These are phyloP conservation scores for Lysiphlebus fabarum DNA, from an alignment of 1,140 invertebrate genomes.

Conservation along the genomic window DNA sequence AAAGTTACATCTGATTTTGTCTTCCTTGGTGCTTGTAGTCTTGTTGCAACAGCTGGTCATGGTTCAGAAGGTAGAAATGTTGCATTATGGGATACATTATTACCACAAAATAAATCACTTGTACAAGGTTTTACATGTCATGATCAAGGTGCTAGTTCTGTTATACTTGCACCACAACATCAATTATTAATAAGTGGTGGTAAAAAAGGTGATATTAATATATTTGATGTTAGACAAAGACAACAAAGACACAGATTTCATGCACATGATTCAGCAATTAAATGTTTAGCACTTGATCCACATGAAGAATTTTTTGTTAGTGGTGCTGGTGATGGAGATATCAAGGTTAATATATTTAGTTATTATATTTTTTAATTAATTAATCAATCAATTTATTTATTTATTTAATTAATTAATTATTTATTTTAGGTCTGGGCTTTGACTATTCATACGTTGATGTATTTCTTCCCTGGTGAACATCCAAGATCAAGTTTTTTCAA, in stretches of 20 bases:
- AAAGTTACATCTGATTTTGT: slow-evolving; percentile 97
- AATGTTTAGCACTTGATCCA: slow-evolving; percentile 91
- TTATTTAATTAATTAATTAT: slow-evolving; percentile 23
- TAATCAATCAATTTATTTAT: slow-evolving; percentile 1
- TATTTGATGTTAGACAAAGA: slow-evolving; percentile 90
- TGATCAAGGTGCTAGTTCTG: slow-evolving; percentile 83
- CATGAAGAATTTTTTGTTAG: slow-evolving; percentile 96
- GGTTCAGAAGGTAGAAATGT: slow-evolving; percentile 96
- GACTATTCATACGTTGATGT: slow-evolving; percentile 77
- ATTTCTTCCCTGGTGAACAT: slow-evolving; percentile 90
- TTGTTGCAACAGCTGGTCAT: slow-evolving; percentile 95
- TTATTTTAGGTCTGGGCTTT: slow-evolving; percentile 86
- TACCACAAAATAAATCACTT: slow-evolving; percentile 90
- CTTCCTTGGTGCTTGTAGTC: slow-evolving; percentile 94
- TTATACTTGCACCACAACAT: slow-evolving; percentile 89
- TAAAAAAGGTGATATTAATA: slow-evolving; percentile 92
- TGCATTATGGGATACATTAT: slow-evolving; percentile 96
- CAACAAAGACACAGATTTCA: slow-evolving; percentile 84
- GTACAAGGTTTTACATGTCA: slow-evolving; percentile 91
- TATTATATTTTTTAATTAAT: slow-evolving; percentile 16
- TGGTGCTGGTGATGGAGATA: slow-evolving; percentile 97
- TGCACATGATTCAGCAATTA: slow-evolving; percentile 90
- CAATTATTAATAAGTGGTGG: slow-evolving; percentile 91
- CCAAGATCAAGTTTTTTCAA: slow-evolving; percentile 90
- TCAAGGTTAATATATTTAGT: slow-evolving; percentile 74